A percentile compares a stretch with the other conserved stretches of the same genome.
Evolutionary conservation across 1,140 invertebrate genomes (phyloP).

Genomic region (Oscheius sp.): DNA sequence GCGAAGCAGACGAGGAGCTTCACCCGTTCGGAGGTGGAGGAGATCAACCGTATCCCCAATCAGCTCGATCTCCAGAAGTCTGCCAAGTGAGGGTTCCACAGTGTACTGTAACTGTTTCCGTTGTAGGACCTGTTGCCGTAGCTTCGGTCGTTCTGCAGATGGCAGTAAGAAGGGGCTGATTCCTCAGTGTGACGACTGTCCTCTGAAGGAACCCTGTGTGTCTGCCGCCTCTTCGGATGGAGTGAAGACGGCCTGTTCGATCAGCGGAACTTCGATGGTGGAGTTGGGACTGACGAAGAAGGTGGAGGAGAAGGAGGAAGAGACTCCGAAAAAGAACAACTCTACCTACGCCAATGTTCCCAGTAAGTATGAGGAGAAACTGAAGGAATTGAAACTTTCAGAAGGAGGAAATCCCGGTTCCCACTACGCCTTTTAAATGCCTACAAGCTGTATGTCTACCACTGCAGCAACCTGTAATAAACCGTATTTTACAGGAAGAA

Average conservation of each 20-base stretch:
- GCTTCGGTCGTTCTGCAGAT: no score
- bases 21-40: neutral
- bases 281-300: neutral
- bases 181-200: neutral
- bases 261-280: neutral
- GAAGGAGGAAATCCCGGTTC: no score
- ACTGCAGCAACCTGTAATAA: no score
- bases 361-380: no score
- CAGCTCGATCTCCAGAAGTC: no score
- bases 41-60: neutral
- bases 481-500: no score
- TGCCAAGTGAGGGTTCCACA: no score
- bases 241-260: neutral
- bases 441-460: no score
- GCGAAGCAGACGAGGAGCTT: neutral
- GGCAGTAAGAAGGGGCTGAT: neutral
- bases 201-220: neutral
- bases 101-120: no score
- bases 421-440: no score
- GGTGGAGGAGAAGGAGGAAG: neutral
- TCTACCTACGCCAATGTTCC: conserved; percentile 4
- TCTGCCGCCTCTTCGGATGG: neutral
- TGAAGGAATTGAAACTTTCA: no score
- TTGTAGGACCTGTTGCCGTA: no score
- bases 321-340: neutral